These are phyloP conservation scores for Urocyon cinereoargenteus DNA, from an alignment of 2,797 vertebrate genomes.

Conservation along the genomic window DNA sequence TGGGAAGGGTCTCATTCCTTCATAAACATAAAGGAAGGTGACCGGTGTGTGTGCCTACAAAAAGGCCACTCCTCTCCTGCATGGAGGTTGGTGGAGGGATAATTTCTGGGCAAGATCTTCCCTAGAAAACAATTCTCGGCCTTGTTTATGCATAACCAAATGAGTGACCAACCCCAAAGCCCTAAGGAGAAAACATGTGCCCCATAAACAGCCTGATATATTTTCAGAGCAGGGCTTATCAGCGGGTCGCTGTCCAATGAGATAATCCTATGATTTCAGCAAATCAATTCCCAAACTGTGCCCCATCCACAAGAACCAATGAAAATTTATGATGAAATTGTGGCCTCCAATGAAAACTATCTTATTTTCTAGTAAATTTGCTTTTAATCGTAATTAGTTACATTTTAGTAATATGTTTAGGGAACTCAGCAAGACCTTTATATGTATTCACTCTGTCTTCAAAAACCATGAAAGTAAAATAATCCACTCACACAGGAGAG, in stretches of 20 bases:
- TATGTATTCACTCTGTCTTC: background rate
- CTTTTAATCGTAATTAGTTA: background rate
- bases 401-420: background rate
- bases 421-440: background rate
- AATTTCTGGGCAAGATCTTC: background rate
- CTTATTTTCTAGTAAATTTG: background rate
- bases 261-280: background rate
- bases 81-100: background rate
- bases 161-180: background rate
- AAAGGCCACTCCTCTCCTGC: background rate
- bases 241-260: background rate
- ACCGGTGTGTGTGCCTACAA: background rate
- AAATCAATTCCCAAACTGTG: background rate
- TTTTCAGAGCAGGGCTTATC: background rate
- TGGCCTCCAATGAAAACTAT: background rate
- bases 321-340: background rate
- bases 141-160: background rate
- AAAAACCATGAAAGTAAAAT: background rate
- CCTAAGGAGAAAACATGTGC: background rate
- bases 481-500: background rate
- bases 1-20: background rate
- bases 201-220: background rate
- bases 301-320: background rate
- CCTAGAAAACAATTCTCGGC: background rate
- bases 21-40: background rate